Evolutionary conservation across 2,888 invertebrate genomes (phyloP).

Genomic region (Trachelus iudaicus): DNA sequence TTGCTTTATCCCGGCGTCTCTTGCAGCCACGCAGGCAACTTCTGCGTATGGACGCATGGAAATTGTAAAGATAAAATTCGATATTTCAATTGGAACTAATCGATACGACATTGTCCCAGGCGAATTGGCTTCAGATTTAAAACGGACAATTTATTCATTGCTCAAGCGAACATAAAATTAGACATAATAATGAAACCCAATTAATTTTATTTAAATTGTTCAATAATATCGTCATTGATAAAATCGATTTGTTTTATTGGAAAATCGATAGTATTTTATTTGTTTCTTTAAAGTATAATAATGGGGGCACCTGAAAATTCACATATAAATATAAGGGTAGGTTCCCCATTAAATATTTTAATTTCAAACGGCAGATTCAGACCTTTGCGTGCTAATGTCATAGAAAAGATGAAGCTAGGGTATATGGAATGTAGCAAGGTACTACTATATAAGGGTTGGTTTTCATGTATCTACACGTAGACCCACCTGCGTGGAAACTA

Average conservation of each 20-base stretch:
- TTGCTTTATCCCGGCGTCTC: too few species aligned
- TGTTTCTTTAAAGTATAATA: neutral
- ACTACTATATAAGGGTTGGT: neutral
- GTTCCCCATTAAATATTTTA: neutral
- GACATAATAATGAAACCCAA: neutral
- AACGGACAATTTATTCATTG: neutral
- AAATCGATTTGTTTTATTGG: too few species aligned
- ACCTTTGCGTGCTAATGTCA: neutral
- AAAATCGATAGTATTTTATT: too few species aligned
- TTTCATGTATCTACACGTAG: neutral
- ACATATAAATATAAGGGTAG: neutral
- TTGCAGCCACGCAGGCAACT: neutral
- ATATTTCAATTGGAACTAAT: neutral
- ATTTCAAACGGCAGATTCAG: neutral
- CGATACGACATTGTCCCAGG: neutral
- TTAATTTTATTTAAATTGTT: neutral
- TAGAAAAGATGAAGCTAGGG: neutral
- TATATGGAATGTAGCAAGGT: neutral
- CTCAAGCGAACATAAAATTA: neutral
- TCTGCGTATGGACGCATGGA: too few species aligned
- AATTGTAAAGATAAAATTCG: neutral
- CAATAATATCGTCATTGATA: neutral
- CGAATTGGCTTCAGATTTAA: neutral
- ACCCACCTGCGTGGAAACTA: neutral
- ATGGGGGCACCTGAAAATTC: neutral